Evolutionary conservation across 1,140 invertebrate genomes (phyloP).

Genomic region (Brachionus asplanchnoidis): DNA sequence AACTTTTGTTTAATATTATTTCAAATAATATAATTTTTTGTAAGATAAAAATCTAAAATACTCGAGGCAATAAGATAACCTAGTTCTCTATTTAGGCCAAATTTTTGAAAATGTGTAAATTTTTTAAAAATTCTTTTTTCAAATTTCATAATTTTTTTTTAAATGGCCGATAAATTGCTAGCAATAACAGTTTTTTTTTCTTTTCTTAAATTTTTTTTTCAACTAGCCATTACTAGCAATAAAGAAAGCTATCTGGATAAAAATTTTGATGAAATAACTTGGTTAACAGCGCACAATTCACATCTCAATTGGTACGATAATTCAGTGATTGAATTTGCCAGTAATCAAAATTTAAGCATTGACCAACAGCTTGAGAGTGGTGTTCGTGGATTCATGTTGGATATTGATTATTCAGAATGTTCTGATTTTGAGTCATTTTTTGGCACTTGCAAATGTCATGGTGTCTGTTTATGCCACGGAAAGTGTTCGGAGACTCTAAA

Average conservation of each 20-base stretch:
- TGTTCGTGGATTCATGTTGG: constrained; percentile 31
- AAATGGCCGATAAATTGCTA: not conserved
- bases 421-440: not conserved
- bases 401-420: constrained; percentile 18
- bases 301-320: constrained; percentile 27
- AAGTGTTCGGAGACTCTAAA: not conserved
- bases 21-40: not conserved
- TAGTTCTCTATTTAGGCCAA: not conserved
- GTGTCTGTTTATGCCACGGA: constrained; percentile 35
- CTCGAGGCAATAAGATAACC: constrained; percentile 12
- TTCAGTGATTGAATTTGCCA: not conserved
- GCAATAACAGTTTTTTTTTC: not conserved
- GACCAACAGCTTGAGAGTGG: not conserved
- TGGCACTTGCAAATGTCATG: constrained; percentile 20
- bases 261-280: constrained; percentile 20
- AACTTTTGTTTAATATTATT: not conserved
- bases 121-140: not conserved
- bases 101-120: not conserved
- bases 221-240: not conserved
- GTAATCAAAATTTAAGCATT: constrained; percentile 24
- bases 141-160: not conserved
- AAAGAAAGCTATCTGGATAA: not conserved
- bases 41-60: not conserved
- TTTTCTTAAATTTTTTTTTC: not conserved
- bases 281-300: constrained; percentile 32